Evolutionary conservation across 2,797 vertebrate species (phyloP).

Genomic region (Muscicapa striata): DNA sequence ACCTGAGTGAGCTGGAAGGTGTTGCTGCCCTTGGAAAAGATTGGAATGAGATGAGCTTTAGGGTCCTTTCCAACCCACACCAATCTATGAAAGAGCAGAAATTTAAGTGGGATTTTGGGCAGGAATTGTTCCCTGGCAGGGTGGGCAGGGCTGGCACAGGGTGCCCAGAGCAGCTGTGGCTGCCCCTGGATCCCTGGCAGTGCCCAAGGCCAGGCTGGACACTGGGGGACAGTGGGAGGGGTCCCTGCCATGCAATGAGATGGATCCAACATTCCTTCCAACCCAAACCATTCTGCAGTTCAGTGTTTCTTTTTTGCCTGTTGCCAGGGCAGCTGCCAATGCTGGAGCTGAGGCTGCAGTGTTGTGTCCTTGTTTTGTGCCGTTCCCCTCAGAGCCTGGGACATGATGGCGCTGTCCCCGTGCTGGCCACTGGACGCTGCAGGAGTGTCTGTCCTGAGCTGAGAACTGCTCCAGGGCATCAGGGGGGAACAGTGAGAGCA

Average conservation of each 20-base stretch:
- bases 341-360: no score
- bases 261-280: no score
- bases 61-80: not conserved
- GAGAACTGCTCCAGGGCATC: fast-evolving
- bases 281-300: no score
- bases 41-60: not conserved
- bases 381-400: no score
- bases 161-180: not conserved
- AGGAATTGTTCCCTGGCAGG: not conserved
- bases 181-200: not conserved
- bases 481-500: fast-evolving
- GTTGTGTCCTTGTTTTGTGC: no score
- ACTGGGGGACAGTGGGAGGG: no score
- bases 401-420: no score
- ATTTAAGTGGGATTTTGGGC: not conserved
- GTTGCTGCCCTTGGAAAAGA: not conserved
- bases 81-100: not conserved
- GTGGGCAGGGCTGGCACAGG: not conserved
- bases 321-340: no score
- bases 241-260: no score
- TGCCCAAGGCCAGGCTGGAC: not conserved
- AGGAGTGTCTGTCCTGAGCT: not conserved
- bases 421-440: no score
- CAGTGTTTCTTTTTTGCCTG: no score
- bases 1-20: not conserved